Evolutionary conservation across 2,888 invertebrate species (phyloP).

Genomic region (Amblyteles armatorius): DNA sequence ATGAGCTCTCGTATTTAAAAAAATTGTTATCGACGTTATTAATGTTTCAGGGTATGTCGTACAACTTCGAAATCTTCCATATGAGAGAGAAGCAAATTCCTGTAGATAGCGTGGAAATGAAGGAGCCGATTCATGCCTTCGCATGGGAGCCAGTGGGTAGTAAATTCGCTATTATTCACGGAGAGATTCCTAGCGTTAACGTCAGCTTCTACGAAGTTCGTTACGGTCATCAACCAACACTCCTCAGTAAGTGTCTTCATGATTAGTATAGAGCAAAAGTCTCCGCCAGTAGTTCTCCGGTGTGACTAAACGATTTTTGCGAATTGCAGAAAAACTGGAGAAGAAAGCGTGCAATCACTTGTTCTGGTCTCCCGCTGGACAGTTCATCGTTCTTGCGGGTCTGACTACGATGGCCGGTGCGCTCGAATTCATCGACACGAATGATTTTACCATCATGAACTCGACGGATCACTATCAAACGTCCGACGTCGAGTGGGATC

Average conservation of each 20-base stretch:
- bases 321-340: conserved; percentile 87
- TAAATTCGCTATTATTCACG: conserved; percentile 98
- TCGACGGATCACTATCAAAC: conserved; percentile 96
- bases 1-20: too few species aligned
- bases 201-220: conserved; percentile 97
- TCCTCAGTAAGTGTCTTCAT: conserved; percentile 90
- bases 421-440: conserved; percentile 97
- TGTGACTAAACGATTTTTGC: conserved; percentile 17
- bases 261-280: background rate
- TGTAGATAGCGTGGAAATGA: conserved; percentile 98
- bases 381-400: conserved; percentile 97
- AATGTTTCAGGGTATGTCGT: conserved; percentile 92
- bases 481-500: conserved; percentile 99
- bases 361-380: conserved; percentile 98
- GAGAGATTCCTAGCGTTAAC: conserved; percentile 93
- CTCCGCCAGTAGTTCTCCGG: background rate
- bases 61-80: conserved; percentile 99
- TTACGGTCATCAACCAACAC: conserved; percentile 94
- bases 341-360: conserved; percentile 95
- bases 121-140: conserved; percentile 96
- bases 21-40: conserved; percentile 8
- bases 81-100: conserved; percentile 99
- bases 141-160: conserved; percentile 99
- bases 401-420: conserved; percentile 93
- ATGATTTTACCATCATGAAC: conserved; percentile 98